phyloP scores from a whole-genome alignment of 2,888 invertebrate genomes.

The Anthoptus insignis region DNA sequence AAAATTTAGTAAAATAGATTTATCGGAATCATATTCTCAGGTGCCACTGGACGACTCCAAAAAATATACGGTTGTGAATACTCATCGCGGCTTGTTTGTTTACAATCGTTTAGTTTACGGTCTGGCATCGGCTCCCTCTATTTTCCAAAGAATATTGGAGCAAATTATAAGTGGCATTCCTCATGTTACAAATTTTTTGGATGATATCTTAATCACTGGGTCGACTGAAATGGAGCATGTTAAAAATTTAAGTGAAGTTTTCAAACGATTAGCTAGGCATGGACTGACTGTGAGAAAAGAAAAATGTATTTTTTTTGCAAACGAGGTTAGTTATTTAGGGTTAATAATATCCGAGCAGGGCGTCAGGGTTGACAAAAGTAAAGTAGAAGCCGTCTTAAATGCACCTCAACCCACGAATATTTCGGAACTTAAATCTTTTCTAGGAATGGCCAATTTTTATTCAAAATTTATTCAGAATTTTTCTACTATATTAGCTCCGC shows the following conservation, averaged over 20 bases:
- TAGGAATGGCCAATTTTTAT: conserved; percentile 11
- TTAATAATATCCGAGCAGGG: conserved; percentile 1
- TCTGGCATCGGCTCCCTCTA: background rate
- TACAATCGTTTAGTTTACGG: conserved; percentile 5
- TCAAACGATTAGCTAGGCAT: background rate
- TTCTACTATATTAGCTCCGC: background rate
- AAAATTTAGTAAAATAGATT: background rate
- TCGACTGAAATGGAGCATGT: background rate
- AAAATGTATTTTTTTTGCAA: conserved; percentile 9
- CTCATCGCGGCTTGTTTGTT: background rate
- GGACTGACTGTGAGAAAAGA: background rate
- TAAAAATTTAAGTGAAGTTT: background rate
- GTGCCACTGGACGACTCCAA: background rate
- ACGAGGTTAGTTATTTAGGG: conserved; percentile 5
- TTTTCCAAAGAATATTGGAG: background rate
- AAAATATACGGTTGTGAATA: background rate
- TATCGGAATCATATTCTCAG: background rate
- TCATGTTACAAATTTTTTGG: background rate
- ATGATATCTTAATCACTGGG: conserved; percentile 2
- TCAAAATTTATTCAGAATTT: conserved; percentile 13
- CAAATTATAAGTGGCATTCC: background rate
- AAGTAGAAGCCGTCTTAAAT: background rate
- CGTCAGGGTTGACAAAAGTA: background rate
- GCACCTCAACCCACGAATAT: conserved; percentile 4
- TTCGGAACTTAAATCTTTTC: conserved; percentile 12